These are phyloP conservation scores for Lathamus discolor DNA, from an alignment of 2,113 vertebrate genomes.

Conservation along the genomic window DNA sequence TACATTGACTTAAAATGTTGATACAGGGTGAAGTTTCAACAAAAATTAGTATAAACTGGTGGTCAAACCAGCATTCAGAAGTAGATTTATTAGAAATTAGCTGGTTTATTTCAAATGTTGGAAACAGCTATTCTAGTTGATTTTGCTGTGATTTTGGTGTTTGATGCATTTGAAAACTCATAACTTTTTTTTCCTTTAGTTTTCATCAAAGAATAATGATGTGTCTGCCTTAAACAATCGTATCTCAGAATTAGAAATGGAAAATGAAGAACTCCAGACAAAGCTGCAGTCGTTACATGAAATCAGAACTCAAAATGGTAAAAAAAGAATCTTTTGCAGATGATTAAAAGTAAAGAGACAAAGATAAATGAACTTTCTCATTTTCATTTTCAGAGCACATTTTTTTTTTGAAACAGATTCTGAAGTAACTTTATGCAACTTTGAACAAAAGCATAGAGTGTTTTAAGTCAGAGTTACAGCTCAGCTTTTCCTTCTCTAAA, in stretches of 20 bases:
- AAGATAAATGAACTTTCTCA: neutral
- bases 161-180: neutral
- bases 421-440: neutral
- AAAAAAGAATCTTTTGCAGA: neutral
- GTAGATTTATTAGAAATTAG: neutral
- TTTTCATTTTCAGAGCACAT: neutral
- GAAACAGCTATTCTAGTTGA: neutral
- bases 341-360: neutral
- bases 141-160: neutral
- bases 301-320: conserved; percentile 83
- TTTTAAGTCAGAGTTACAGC: neutral
- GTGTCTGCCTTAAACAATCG: conserved; percentile 69
- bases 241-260: conserved; percentile 79
- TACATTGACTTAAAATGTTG: neutral
- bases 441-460: neutral
- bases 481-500: neutral
- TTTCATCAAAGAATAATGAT: conserved; percentile 71
- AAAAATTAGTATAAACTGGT: neutral
- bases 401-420: neutral
- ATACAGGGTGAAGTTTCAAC: neutral
- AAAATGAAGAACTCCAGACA: conserved; percentile 79
- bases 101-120: neutral
- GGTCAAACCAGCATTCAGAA: neutral
- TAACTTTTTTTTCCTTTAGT: conserved; percentile 54
- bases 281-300: conserved; percentile 80